Evolutionary conservation across 2,113 vertebrate species (phyloP).

Genomic region (Caranx melampygus): DNA sequence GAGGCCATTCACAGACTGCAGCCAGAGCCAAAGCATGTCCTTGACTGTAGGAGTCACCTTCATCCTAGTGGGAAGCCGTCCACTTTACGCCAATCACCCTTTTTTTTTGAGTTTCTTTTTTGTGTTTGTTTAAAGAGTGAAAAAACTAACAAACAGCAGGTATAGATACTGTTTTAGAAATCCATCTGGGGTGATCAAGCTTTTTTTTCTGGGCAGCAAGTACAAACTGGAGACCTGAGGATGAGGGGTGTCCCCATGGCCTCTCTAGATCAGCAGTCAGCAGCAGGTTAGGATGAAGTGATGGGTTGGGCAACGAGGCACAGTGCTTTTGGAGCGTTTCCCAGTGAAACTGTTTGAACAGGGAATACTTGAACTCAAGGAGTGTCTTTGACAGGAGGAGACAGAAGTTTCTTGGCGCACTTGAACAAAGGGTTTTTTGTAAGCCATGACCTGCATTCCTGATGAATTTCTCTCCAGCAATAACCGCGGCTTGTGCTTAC

Average conservation of each 20-base stretch:
- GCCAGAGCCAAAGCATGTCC: constrained; percentile 9
- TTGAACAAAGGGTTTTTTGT: constrained; percentile 59
- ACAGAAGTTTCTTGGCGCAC: constrained; percentile 60
- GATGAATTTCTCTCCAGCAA: constrained; percentile 46
- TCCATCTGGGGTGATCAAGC: neutral
- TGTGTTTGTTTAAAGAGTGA: neutral
- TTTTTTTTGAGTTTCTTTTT: constrained; percentile 17
- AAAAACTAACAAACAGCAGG: neutral
- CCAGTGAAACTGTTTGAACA: constrained; percentile 59
- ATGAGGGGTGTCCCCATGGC: constrained; percentile 22
- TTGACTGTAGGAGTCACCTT: constrained; percentile 66
- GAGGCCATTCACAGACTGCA: constrained; percentile 11
- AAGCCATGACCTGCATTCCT: constrained; percentile 53
- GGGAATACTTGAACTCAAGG: constrained; percentile 43
- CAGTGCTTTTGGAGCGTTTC: constrained; percentile 51
- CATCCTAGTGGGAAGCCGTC: constrained; percentile 14
- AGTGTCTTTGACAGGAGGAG: constrained; percentile 55
- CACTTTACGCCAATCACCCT: constrained; percentile 28
- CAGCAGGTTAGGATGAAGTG: constrained; percentile 33
- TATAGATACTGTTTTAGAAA: neutral
- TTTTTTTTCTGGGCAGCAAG: neutral
- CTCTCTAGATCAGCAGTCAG: constrained; percentile 40
- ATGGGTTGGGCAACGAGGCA: constrained; percentile 44
- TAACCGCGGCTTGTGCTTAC: constrained; percentile 31
- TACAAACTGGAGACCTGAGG: constrained; percentile 14